A percentile compares a stretch with the other conserved stretches of the same genome.
Evolutionary conservation across 2,113 vertebrate species (phyloP).

Genomic region (Dromaius novaehollandiae): DNA sequence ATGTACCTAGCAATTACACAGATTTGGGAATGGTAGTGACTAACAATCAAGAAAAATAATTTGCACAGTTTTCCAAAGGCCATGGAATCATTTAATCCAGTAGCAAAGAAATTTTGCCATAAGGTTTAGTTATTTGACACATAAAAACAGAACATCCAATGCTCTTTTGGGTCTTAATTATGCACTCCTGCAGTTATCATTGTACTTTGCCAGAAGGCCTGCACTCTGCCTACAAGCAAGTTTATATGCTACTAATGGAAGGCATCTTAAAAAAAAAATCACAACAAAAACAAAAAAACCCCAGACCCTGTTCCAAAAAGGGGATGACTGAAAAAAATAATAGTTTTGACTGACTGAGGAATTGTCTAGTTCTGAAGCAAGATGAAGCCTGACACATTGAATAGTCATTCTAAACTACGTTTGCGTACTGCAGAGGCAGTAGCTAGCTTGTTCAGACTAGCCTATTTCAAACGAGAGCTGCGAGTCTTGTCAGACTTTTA

Average conservation of each 20-base stretch:
- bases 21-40: background rate
- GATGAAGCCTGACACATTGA: background rate
- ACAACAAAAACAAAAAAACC: background rate
- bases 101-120: background rate
- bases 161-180: background rate
- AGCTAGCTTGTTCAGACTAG: constrained; percentile 61
- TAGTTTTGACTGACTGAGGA: background rate
- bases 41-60: constrained; percentile 41
- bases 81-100: background rate
- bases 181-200: constrained; percentile 4
- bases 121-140: background rate
- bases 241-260: background rate
- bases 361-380: background rate
- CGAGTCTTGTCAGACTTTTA: background rate
- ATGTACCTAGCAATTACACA: constrained; percentile 32
- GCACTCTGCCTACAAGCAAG: background rate
- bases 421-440: constrained; percentile 34
- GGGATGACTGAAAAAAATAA: background rate
- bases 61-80: constrained; percentile 8
- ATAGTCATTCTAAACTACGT: constrained; percentile 12
- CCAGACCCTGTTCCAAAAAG: background rate
- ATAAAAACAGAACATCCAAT: background rate
- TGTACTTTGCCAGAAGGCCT: background rate
- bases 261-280: background rate
- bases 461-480: constrained; percentile 13